Evolutionary conservation across 2,888 invertebrate species (phyloP).

Genomic region (Chrysolina haemoptera): DNA sequence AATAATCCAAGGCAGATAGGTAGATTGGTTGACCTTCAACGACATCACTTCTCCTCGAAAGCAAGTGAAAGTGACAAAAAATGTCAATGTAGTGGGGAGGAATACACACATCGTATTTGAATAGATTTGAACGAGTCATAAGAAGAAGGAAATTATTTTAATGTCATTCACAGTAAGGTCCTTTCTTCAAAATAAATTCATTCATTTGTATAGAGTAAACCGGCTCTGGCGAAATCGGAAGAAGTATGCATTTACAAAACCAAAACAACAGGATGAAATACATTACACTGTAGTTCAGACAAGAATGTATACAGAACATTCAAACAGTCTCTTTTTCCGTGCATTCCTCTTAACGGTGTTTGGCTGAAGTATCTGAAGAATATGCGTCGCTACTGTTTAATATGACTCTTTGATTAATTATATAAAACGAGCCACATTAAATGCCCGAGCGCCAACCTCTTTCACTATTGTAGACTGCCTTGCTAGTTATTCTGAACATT

Average conservation of each 20-base stretch:
- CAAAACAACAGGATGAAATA: not conserved
- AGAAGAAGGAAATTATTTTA: too few species aligned
- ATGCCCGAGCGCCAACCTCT: constrained; percentile 28
- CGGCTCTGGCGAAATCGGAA: not conserved
- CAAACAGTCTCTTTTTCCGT: constrained; percentile 52
- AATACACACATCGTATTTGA: too few species aligned
- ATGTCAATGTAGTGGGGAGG: too few species aligned
- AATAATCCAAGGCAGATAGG: too few species aligned
- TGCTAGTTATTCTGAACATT: constrained; percentile 32
- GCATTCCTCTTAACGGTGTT: constrained; percentile 52
- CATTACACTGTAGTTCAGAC: not conserved
- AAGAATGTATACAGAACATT: constrained; percentile 44
- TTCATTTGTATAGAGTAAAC: not conserved
- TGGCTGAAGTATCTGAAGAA: constrained; percentile 54
- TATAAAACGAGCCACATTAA: constrained; percentile 53
- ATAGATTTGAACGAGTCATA: too few species aligned
- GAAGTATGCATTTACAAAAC: not conserved
- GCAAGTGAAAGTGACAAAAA: too few species aligned
- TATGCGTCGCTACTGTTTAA: constrained; percentile 64
- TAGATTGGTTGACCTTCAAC: too few species aligned
- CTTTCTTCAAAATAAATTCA: not conserved
- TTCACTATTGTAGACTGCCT: constrained; percentile 23
- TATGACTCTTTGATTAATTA: constrained; percentile 64
- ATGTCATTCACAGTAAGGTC: too few species aligned
- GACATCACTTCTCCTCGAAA: too few species aligned